Base-by-base conservation (phyloP, 2,888 invertebrate species). In the Gryllus longicercus region DNA sequence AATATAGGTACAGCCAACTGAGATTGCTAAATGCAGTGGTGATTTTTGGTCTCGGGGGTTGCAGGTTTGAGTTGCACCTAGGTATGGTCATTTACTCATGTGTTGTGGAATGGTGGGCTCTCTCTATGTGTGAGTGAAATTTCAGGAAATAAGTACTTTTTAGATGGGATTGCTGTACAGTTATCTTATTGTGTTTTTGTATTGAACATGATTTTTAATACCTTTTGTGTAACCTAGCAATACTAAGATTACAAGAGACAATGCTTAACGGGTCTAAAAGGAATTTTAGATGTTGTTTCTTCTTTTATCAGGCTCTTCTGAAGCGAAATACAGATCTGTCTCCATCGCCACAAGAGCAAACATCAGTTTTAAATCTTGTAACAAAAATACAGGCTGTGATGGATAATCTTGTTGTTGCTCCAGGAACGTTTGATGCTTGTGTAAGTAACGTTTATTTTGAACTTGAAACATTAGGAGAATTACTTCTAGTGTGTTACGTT, bases 351-450 rank as follows among this genome's bases (percentile, higher is more conserved):
- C 91, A 93, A 2, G 98, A 99, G 85, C 97, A 98, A 87, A 94
- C 97, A 0, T 94, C 97, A 0, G 95, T 99, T 79, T 91, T 96
- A 51, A 97, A 96, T 87, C 90, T 99, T 23, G 96, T 98, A 51
- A 96, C 97, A 0, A 97, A 98, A 88, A 92, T 99, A n/a, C 97
- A 97, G 86, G 93, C 94, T 0, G 96, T 97, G 50, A 89, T 99
- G 80, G 99, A 99, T 86, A 97, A 96, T 86, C 88, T 99, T 25
- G 96, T 98, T 16, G 95, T 98, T 0, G 95, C 97, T 0, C 98
- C 98, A 0, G 97, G 96, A 50, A 93, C 93, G 82, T 97, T 98
- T 86, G 96, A 96, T 86, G 96, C 97, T 83, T 98, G 98, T 87
- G 98, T 98, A 90, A 92, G 95, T 93, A 38, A 38, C 38, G 8